Conservation (phyloP, 2,113 vertebrate species). For the Odocoileus virginianus region DNA sequence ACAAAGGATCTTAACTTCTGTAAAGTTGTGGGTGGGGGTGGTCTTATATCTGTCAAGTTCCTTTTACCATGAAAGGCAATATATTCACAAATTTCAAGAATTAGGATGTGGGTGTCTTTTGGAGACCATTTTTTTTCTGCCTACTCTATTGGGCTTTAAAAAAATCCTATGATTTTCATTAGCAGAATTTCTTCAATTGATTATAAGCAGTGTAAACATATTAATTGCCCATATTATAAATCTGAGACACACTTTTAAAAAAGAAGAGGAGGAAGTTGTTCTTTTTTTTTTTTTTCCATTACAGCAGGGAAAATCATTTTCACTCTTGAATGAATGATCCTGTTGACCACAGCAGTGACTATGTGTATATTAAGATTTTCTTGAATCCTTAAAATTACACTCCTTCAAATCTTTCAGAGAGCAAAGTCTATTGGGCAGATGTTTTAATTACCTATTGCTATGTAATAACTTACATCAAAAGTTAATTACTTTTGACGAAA, state of each 20-base stretch:
- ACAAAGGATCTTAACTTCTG: neutral
- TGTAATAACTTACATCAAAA: neutral
- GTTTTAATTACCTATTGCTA: neutral
- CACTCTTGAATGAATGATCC: neutral
- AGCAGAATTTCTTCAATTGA: neutral
- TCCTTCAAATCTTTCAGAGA: neutral
- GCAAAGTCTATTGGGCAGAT: neutral
- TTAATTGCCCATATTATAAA: neutral
- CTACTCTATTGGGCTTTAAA: neutral
- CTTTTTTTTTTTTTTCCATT: neutral
- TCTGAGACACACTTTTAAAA: neutral
- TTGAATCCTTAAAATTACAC: neutral
- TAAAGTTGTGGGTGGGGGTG: neutral
- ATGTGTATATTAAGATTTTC: neutral
- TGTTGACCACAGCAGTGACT: neutral
- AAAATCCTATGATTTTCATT: neutral
- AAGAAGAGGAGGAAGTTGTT: neutral
- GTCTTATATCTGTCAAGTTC: neutral
- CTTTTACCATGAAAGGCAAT: neutral
- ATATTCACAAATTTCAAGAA: neutral
- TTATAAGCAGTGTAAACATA: neutral
- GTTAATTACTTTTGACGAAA: neutral
- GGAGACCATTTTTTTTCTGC: neutral
- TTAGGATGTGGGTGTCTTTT: neutral
- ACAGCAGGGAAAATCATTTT: neutral